phyloP scores from a whole-genome alignment of 2,888 invertebrate species.

The Pollenia angustigena region DNA sequence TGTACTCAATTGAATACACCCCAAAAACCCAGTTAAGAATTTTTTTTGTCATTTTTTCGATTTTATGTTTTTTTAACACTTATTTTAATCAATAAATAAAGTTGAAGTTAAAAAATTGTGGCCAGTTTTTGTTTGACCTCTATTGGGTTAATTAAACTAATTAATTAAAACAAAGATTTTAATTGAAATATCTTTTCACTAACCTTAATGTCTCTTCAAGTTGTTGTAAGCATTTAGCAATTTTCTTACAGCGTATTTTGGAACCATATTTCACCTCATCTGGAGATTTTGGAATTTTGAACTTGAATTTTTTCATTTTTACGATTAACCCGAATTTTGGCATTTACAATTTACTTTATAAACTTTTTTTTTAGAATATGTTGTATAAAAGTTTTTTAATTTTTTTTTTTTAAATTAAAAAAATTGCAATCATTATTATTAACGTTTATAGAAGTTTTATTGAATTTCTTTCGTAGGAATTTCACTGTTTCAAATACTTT shows the following conservation, averaged over 20 bases:
- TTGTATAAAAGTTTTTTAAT: no score
- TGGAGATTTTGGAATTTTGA: conserved; percentile 63
- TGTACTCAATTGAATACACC: no score
- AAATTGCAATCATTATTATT: neutral
- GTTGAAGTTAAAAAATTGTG: no score
- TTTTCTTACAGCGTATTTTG: conserved; percentile 81
- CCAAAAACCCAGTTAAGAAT: no score
- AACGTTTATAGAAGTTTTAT: neutral
- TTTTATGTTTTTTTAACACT: no score
- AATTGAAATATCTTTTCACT: conserved; percentile 37
- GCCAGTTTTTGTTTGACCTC: no score
- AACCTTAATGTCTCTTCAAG: conserved; percentile 78
- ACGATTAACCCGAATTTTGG: neutral
- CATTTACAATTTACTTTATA: neutral
- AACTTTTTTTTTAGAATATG: no score
- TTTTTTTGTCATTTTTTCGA: no score
- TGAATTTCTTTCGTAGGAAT: neutral
- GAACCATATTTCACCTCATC: conserved; percentile 77
- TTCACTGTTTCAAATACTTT: neutral
- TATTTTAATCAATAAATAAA: no score
- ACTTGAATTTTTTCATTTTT: conserved; percentile 73
- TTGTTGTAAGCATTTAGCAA: conserved; percentile 80
- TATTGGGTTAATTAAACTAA: no score
- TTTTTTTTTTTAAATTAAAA: neutral
- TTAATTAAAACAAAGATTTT: no score